Evolutionary conservation across 2,888 invertebrate species (phyloP).

Genomic region (Polylopha cassiicola): DNA sequence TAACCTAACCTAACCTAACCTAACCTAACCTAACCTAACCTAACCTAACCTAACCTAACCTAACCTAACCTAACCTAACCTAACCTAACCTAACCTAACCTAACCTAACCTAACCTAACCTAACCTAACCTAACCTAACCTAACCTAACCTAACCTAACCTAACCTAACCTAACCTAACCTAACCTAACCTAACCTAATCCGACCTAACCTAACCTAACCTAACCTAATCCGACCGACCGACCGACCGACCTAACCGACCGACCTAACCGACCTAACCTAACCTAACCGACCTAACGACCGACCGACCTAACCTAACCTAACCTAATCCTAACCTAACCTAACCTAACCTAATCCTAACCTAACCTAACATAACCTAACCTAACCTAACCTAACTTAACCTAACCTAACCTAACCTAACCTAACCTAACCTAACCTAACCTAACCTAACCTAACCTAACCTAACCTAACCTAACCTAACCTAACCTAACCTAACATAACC

Average conservation of each 20-base stretch:
- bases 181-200: constrained; percentile 15
- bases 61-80: constrained; percentile 21
- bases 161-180: constrained; percentile 17
- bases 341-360: constrained; percentile 9
- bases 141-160: constrained; percentile 17
- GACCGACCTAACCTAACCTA: constrained; percentile 8
- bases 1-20: constrained; percentile 8
- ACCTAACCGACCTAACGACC: constrained; percentile 12
- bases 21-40: constrained; percentile 13
- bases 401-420: constrained; percentile 8
- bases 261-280: constrained; percentile 12
- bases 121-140: constrained; percentile 14
- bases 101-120: constrained; percentile 18
- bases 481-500: constrained; percentile 5
- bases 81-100: constrained; percentile 21
- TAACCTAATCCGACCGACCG: constrained; percentile 12
- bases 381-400: constrained; percentile 10
- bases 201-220: constrained; percentile 10
- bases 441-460: constrained; percentile 7
- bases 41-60: constrained; percentile 14
- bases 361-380: constrained; percentile 8
- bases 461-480: constrained; percentile 4
- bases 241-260: constrained; percentile 6
- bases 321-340: constrained; percentile 8
- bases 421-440: constrained; percentile 7